These are phyloP conservation scores for Apeltes quadracus DNA, from an alignment of 2,113 vertebrate genomes.

Conservation along the genomic window DNA sequence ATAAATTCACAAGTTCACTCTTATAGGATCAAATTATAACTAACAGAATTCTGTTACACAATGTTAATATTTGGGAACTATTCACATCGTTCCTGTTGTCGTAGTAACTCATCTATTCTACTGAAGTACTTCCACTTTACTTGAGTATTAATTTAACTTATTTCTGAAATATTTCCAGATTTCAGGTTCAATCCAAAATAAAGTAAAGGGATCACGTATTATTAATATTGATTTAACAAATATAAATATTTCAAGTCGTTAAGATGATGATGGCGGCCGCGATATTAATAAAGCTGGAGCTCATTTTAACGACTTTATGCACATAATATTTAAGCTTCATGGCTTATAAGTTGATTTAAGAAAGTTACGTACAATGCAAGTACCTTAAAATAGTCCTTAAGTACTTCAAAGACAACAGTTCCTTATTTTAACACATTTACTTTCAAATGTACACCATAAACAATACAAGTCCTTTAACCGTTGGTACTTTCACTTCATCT, in stretches of 20 bases:
- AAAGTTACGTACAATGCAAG: neutral
- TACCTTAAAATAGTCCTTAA: neutral
- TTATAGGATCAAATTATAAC: no score
- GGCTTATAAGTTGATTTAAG: neutral
- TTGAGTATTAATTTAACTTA: neutral
- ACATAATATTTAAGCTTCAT: neutral
- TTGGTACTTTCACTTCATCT: neutral
- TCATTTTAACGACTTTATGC: neutral
- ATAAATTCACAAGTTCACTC: no score
- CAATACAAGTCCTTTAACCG: neutral
- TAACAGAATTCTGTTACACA: no score
- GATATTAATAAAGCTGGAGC: neutral
- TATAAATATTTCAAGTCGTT: neutral
- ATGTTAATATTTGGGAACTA: no score
- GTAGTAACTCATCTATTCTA: no score
- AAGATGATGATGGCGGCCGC: neutral
- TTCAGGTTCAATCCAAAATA: neutral
- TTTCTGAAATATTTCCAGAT: neutral
- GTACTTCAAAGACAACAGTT: neutral
- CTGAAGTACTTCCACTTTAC: no score
- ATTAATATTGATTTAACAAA: neutral
- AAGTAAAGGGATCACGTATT: neutral
- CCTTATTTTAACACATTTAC: neutral
- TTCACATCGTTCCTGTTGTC: neutral
- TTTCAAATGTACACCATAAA: neutral